These are phyloP conservation scores for Sclerurus mexicanus DNA, from an alignment of 2,113 vertebrate species.

Conservation along the genomic window DNA sequence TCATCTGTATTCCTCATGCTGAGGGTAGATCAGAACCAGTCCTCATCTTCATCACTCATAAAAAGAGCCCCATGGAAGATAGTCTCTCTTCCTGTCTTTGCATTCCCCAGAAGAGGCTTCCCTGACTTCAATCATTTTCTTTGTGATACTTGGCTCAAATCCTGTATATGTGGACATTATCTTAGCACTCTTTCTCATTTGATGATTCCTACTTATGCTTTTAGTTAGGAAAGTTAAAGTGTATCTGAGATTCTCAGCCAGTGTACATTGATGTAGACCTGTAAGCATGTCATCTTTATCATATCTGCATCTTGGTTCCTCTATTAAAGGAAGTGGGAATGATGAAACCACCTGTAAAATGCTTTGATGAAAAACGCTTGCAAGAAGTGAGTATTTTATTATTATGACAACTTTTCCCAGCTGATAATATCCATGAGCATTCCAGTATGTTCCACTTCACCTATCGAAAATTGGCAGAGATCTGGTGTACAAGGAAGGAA, in stretches of 20 bases:
- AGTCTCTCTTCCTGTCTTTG: background rate
- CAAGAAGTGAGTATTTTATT: constrained; percentile 29
- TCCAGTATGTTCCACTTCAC: background rate
- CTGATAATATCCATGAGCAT: background rate
- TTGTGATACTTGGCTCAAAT: constrained; percentile 9
- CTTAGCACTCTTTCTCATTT: constrained; percentile 1
- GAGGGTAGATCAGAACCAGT: background rate
- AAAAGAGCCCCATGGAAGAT: background rate
- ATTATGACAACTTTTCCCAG: constrained; percentile 26
- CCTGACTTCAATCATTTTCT: background rate
- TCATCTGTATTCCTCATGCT: background rate
- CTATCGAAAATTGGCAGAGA: background rate
- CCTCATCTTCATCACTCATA: background rate
- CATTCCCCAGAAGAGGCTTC: background rate
- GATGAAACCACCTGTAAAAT: constrained; percentile 34
- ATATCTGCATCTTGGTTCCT: background rate
- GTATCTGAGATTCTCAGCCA: background rate
- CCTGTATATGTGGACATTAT: background rate
- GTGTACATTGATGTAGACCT: background rate
- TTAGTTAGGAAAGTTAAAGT: background rate
- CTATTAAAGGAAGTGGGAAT: constrained; percentile 31
- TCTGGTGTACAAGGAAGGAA: background rate
- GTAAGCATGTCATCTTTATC: constrained; percentile 13
- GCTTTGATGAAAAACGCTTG: constrained; percentile 33
- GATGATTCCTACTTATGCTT: constrained; percentile 4